Conservation (phyloP, 2,888 invertebrate species). For the Ditula angustiorana region DNA sequence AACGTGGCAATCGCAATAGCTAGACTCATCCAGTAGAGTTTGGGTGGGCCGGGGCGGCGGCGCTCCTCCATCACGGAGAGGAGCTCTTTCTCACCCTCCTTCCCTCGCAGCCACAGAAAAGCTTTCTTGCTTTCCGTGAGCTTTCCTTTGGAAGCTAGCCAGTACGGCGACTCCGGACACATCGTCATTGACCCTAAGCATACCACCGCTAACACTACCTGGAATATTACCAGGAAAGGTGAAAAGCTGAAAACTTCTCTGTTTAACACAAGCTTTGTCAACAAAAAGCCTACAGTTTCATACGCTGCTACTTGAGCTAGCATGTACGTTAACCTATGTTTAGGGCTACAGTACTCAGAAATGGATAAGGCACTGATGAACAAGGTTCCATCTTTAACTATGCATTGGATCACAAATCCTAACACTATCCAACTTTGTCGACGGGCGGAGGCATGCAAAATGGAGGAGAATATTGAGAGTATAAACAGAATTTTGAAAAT, state of each 20-base stretch:
- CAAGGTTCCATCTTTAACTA: background rate
- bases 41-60: background rate
- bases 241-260: no score
- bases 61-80: background rate
- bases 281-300: no score
- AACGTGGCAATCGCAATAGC: background rate
- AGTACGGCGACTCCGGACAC: constrained; percentile 10
- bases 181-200: background rate
- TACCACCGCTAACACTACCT: background rate
- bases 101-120: background rate
- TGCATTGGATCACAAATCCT: background rate
- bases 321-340: constrained; percentile 1
- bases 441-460: background rate
- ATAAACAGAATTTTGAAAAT: background rate
- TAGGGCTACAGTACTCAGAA: background rate
- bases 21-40: background rate
- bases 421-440: no score
- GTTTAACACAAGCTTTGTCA: no score
- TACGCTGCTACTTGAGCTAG: background rate
- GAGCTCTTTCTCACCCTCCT: background rate
- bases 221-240: background rate
- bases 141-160: background rate
- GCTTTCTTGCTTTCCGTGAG: background rate
- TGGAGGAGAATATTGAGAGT: background rate
- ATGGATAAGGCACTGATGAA: background rate